Evolutionary conservation across 2,888 invertebrate genomes (phyloP), one percentile per base, ranked within the genome.

Genomic region (Drosophila stalkeri): DNA sequence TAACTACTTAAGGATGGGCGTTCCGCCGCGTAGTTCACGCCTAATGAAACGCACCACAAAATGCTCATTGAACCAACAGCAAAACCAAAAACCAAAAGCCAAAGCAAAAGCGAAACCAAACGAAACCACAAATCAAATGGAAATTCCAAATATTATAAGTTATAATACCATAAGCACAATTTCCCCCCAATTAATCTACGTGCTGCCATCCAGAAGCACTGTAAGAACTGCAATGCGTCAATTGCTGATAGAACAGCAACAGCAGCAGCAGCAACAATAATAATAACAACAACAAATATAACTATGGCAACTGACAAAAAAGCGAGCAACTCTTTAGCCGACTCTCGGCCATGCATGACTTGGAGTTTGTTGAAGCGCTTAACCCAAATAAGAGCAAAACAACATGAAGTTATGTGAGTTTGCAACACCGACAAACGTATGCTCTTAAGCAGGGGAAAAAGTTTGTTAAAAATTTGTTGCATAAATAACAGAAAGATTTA

Each of bases 61-160:
- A 70, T 75, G 75, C 46, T 57, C 75, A 77, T 37, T 77, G 72
- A 85, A 76, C 70, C 72, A 52, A 62, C 47, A 71, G 71, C 35
- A 16, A 37, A 43, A 43, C 37, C 31, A 52, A 60, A 54, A n/a
- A n/a, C n/a, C 35, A 16, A 37, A 43, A 43, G 41, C 31, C 51
- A 60, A 54, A 72, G 71, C 37, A 37, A 54, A 39, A 43, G 41
- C 31, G 51, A 52, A 76, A 72, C 51, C 16, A 39, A 39, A 65
- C 65, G 69, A 62, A 88, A 80, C 86, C 89, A 80, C 82, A 88
- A 82, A 86, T 83, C 86, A 86, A 88, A 86, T 83, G 70, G 80
- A 86, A 88, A 82, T 86, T 86, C 89, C 86, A 73, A 80, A 87
- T 41, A 64, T 84, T 67, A 64, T 59, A 66, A 64, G 66, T 76